These are phyloP conservation scores for Novumbra hubbsi DNA, from an alignment of 2,797 vertebrate genomes.

Conservation along the genomic window DNA sequence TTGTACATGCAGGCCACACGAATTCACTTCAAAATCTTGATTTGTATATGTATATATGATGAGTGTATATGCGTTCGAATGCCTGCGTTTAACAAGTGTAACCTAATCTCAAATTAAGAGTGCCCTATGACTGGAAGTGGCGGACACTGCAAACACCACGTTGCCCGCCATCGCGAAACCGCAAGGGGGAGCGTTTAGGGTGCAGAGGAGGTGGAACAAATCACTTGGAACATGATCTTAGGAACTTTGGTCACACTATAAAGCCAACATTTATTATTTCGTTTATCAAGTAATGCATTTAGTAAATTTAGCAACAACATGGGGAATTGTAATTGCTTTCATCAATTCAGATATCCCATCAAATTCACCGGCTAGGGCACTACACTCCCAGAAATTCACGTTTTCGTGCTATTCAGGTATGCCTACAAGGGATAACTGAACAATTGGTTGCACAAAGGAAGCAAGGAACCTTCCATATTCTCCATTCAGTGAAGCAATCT, in stretches of 20 bases:
- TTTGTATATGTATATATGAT: conserved; percentile 15
- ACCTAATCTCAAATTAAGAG: conserved; percentile 60
- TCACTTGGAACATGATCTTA: no score
- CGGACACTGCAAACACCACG: conserved; percentile 68
- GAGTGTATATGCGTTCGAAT: conserved; percentile 26
- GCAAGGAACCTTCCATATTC: conserved; percentile 83
- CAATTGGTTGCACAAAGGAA: conserved; percentile 80
- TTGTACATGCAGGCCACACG: not conserved
- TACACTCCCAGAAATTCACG: conserved; percentile 53
- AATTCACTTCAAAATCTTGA: not conserved
- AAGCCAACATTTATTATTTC: not conserved
- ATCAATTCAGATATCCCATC: not conserved
- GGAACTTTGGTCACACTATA: no score
- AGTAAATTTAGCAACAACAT: no score
- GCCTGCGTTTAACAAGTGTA: conserved; percentile 62
- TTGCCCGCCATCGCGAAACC: conserved; percentile 44
- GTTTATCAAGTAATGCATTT: not conserved
- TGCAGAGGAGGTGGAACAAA: not conserved
- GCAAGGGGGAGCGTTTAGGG: not conserved
- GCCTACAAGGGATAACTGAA: conserved; percentile 70
- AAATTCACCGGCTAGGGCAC: conserved; percentile 26
- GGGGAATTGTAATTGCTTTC: not conserved
- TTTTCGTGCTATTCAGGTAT: conserved; percentile 71
- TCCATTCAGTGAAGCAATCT: conserved; percentile 79
- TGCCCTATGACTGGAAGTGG: conserved; percentile 61